These are phyloP conservation scores for Thripadectes ignobilis DNA, from an alignment of 2,797 vertebrate species.

Conservation along the genomic window DNA sequence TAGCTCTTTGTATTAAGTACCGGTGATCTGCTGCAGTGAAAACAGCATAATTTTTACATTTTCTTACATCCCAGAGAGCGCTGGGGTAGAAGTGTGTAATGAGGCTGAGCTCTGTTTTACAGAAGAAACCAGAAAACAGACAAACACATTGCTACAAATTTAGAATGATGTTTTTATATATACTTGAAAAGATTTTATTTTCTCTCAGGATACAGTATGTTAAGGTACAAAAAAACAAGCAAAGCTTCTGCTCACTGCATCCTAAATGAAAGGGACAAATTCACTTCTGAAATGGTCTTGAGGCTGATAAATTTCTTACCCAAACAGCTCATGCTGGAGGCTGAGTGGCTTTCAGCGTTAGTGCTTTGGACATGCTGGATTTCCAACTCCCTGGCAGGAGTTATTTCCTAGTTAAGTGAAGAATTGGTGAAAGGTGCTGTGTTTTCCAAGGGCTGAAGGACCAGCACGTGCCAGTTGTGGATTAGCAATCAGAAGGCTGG, in stretches of 20 bases:
- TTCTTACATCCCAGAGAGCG: background rate
- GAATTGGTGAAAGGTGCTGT: background rate
- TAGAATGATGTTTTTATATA: background rate
- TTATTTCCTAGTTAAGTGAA: background rate
- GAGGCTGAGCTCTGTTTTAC: background rate
- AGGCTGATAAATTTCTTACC: slow-evolving; percentile 9
- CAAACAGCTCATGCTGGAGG: background rate
- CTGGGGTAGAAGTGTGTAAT: background rate
- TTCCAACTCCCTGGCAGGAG: background rate
- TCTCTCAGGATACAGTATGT: background rate
- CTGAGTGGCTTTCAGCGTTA: background rate
- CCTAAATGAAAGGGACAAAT: background rate
- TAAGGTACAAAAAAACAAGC: background rate
- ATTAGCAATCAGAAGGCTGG: background rate
- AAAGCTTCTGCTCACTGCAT: background rate
- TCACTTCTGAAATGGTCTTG: background rate
- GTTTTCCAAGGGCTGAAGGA: background rate
- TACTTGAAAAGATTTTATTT: background rate
- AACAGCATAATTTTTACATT: background rate
- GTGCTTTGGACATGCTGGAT: background rate
- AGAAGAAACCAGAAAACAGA: background rate
- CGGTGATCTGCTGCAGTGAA: background rate
- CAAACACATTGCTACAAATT: background rate
- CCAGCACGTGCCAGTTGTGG: background rate
- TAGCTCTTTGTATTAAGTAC: background rate